A percentile compares a stretch with the other conserved stretches of the same genome.
Evolutionary conservation across 2,113 vertebrate genomes (phyloP).

Genomic region (Cryptotis parvus): DNA sequence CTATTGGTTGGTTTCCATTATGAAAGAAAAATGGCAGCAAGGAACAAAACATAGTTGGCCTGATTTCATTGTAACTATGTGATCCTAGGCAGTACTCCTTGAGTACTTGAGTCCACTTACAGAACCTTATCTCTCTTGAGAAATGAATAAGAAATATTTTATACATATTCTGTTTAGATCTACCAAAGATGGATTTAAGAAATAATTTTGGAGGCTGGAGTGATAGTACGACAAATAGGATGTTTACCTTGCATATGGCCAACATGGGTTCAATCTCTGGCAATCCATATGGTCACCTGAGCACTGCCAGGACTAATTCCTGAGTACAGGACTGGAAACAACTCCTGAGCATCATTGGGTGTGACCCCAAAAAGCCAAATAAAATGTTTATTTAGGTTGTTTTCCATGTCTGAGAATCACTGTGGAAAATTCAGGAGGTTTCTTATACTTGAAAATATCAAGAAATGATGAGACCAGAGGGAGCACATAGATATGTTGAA

Average conservation of each 20-base stretch:
- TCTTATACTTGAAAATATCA: background rate
- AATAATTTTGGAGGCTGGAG: background rate
- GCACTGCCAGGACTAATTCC: too few relatives aligned
- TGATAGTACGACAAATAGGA: too few relatives aligned
- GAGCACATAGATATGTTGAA: fast-evolving
- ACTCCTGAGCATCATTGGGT: too few relatives aligned
- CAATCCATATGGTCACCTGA: too few relatives aligned
- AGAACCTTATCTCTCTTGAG: slow-evolving; percentile 3
- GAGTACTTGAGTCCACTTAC: background rate
- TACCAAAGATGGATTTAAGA: background rate
- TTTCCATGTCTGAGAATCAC: background rate
- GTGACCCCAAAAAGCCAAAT: too few relatives aligned
- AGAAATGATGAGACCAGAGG: background rate
- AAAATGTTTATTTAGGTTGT: slow-evolving; percentile 1
- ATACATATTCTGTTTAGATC: background rate
- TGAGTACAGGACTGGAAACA: too few relatives aligned
- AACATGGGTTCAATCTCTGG: too few relatives aligned
- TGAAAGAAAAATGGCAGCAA: background rate
- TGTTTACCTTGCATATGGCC: too few relatives aligned
- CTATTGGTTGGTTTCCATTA: background rate
- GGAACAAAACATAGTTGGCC: background rate
- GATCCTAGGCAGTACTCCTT: background rate
- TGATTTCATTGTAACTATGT: background rate
- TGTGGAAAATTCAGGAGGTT: background rate
- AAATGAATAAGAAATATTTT: slow-evolving; percentile 7